phyloP scores from a whole-genome alignment of 2,888 invertebrate genomes.

The Sipha maydis region DNA sequence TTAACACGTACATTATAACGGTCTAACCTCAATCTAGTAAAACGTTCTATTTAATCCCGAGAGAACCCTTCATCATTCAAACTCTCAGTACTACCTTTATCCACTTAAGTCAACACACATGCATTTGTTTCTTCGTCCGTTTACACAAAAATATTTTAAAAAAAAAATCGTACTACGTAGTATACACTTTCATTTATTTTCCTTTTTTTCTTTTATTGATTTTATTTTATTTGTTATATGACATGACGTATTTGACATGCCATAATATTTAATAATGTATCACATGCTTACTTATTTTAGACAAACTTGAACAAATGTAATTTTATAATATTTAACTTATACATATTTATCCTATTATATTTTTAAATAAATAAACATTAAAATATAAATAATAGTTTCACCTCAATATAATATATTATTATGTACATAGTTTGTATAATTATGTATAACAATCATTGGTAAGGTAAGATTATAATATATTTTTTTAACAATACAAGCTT shows the following conservation, averaged over 20 bases:
- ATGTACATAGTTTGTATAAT: too few species aligned
- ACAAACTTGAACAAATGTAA: neutral
- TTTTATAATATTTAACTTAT: neutral
- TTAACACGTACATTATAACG: slow-evolving; percentile 36
- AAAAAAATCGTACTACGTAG: neutral
- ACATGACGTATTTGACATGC: too few species aligned
- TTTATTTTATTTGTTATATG: neutral
- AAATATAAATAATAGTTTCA: too few species aligned
- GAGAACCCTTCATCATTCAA: slow-evolving; percentile 12
- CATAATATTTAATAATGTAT: neutral
- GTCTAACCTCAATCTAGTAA: slow-evolving; percentile 9
- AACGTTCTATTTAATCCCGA: slow-evolving; percentile 35
- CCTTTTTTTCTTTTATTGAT: neutral
- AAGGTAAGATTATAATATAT: too few species aligned
- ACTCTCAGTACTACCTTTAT: neutral
- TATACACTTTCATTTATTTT: neutral
- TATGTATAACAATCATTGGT: too few species aligned
- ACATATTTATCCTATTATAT: too few species aligned
- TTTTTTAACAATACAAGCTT: too few species aligned
- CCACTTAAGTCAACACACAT: neutral
- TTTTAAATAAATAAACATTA: too few species aligned
- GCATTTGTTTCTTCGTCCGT: neutral
- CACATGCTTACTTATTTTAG: neutral
- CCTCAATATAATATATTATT: too few species aligned
- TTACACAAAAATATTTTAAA: neutral